Percentiles rank a stretch among this genome's conserved stretches.
Evolutionary conservation across 2,113 vertebrate species (phyloP).

Genomic region (Benitochromis conjunctus): DNA sequence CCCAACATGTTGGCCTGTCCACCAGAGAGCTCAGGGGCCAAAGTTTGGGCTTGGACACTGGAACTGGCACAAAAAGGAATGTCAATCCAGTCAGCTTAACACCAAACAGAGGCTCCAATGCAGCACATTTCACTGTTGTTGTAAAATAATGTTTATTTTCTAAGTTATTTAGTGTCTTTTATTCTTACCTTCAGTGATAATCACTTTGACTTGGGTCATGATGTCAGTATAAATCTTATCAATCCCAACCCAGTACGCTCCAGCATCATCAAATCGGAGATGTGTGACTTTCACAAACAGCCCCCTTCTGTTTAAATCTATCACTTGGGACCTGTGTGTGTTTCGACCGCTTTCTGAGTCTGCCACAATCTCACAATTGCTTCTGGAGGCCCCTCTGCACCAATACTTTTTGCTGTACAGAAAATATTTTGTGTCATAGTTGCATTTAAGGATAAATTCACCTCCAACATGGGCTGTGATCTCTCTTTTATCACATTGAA

Average conservation of each 20-base stretch:
- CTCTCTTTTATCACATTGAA: conserved; percentile 45
- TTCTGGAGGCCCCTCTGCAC: conserved; percentile 58
- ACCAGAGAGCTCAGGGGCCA: conserved; percentile 33
- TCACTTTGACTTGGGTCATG: conserved; percentile 57
- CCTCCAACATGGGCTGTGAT: conserved; percentile 41
- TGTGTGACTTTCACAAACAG: conserved; percentile 51
- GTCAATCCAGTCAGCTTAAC: background rate
- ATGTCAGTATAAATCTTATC: conserved; percentile 62
- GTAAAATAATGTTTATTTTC: background rate
- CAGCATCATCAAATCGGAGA: conserved; percentile 54
- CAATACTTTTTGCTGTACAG: conserved; percentile 69
- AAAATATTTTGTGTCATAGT: background rate
- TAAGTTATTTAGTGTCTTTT: background rate
- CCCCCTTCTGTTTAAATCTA: background rate
- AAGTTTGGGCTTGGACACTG: conserved; percentile 58
- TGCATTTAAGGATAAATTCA: conserved; percentile 51
- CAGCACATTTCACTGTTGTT: background rate
- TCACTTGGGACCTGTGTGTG: background rate
- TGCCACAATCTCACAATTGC: conserved; percentile 59
- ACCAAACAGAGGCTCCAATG: background rate
- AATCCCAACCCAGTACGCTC: conserved; percentile 72
- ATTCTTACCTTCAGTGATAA: conserved; percentile 63
- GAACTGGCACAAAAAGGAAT: conserved; percentile 35
- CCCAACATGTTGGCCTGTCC: conserved; percentile 52
- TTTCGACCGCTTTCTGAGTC: conserved; percentile 35